A percentile compares a stretch with the other conserved stretches of the same genome.
Conservation (phyloP, 2,888 invertebrate species). For the Selenia dentaria region DNA sequence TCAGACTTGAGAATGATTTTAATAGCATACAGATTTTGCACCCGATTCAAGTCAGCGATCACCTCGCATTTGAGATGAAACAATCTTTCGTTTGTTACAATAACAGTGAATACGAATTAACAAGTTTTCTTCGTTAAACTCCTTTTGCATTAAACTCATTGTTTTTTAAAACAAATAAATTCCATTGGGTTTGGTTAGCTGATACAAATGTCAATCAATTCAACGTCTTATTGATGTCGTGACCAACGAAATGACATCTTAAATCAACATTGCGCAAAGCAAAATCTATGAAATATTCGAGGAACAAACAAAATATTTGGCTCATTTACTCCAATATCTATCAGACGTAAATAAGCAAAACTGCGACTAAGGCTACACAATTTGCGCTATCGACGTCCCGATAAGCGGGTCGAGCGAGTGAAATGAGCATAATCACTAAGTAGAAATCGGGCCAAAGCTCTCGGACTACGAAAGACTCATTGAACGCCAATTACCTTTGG, state of each 20-base stretch:
- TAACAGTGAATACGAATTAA: no score
- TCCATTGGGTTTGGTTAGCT: no score
- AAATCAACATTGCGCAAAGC: no score
- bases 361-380: conserved; percentile 8
- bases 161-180: no score
- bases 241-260: no score
- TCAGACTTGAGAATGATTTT: conserved; percentile 12
- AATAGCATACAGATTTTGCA: conserved; percentile 6
- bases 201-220: no score
- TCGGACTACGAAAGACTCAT: conserved; percentile 81
- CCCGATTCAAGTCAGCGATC: not conserved
- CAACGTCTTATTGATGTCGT: no score
- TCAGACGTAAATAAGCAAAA: not conserved
- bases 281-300: no score
- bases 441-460: conserved; percentile 54
- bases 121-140: no score
- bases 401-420: conserved; percentile 32
- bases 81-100: no score
- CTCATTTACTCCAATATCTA: not conserved
- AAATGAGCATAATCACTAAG: conserved; percentile 68
- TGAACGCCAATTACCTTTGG: conserved; percentile 80
- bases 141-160: no score
- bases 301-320: not conserved
- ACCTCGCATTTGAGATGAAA: no score
- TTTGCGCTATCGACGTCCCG: conserved; percentile 20